These are phyloP conservation scores for Trichoplusia ni DNA, from an alignment of 1,140 invertebrate species.

Conservation along the genomic window DNA sequence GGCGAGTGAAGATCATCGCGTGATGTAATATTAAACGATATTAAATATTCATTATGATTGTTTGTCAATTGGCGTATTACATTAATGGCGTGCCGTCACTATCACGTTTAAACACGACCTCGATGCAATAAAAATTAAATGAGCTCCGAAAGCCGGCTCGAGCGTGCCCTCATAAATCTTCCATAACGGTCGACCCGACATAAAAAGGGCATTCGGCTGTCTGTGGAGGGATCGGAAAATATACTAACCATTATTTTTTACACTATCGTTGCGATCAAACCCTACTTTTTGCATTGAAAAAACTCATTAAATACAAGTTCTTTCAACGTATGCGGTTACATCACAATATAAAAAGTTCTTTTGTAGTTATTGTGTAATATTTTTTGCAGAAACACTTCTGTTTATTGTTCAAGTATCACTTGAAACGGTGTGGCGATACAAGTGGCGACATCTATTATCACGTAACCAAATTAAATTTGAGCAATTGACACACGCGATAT, in stretches of 20 bases:
- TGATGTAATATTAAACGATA: background rate
- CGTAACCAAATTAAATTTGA: background rate
- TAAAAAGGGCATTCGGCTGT: conserved; percentile 38
- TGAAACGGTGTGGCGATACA: background rate
- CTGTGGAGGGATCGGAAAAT: conserved; percentile 18
- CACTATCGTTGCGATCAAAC: background rate
- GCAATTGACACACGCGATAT: background rate
- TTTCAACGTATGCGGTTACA: background rate
- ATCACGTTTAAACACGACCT: conserved; percentile 22
- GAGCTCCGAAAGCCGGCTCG: conserved; percentile 7
- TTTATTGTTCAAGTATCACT: background rate
- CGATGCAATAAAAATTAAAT: conserved; percentile 35
- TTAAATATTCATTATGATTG: conserved; percentile 17
- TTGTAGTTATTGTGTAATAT: too few species aligned
- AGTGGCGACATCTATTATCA: conserved; percentile 10
- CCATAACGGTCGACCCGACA: conserved; percentile 38
- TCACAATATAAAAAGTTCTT: background rate
- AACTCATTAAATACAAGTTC: conserved; percentile 1
- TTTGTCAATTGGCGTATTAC: conserved; percentile 8
- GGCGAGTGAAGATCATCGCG: conserved; percentile 4
- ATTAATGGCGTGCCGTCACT: conserved; percentile 10
- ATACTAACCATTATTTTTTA: conserved; percentile 26
- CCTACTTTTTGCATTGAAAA: background rate
- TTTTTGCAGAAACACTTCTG: too few species aligned
- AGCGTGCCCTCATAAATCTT: conserved; percentile 43